Base-by-base conservation (phyloP, 2,888 invertebrate species). In the Protonemura montana region DNA sequence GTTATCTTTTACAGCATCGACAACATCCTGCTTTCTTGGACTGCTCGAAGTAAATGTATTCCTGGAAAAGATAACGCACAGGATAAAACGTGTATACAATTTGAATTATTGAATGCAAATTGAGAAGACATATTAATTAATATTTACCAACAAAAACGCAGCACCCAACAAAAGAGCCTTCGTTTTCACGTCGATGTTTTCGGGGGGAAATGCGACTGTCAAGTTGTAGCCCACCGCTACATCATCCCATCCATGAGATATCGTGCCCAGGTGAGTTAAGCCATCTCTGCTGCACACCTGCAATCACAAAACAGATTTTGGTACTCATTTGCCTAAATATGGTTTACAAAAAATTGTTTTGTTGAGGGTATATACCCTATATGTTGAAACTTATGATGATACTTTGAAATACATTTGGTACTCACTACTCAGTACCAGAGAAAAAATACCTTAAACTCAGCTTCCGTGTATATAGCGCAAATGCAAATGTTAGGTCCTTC, bases 401-500 rank as follows among this genome's bases (percentile, higher is more conserved):
- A n/a, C n/a, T n/a, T n/a, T n/a, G n/a, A n/a, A n/a, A n/a, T n/a
- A n/a, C n/a, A n/a, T n/a, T n/a, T n/a, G n/a, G n/a, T n/a, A n/a
- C n/a, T n/a, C n/a, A n/a, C n/a, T n/a, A n/a, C n/a, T n/a, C n/a
- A n/a, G n/a, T n/a, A n/a, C n/a, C n/a, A n/a, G n/a, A n/a, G n/a
- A n/a, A n/a, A n/a, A n/a, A 35, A 35, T 84, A 94, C 94, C 90
- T 93, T 92, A 89, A 95, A 95, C 89, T 94, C 94, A 42, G 93
- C 93, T 89, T 95, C 94, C 85, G 93, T 93, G 90, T 93, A 93
- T 86, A 93, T 91, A 87, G 94, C 94, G 89, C 93, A 95, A 82
- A 93, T 93, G 90, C 92, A 94, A 87, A 92, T 93, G n/a, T 93
- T 92, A 3, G 97, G 96, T 0, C 97, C 97, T 89, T 95, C 94